Evolutionary conservation across 1,140 invertebrate species (phyloP), one percentile per base, ranked within the genome.

Genomic region (Conopomorpha cramerella): DNA sequence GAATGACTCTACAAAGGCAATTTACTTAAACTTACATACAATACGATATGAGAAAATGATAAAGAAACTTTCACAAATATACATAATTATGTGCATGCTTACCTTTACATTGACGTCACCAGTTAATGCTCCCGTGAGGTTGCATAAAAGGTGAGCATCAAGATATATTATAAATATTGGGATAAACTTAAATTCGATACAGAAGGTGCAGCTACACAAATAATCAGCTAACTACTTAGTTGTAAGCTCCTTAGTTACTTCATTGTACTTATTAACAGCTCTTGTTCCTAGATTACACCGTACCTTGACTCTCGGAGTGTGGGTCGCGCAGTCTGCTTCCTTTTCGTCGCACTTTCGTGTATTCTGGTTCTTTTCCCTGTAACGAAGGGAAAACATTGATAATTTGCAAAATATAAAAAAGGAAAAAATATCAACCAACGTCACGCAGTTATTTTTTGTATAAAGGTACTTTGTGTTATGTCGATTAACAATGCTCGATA

Each of bases 221-320:
- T 29, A 68, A 66, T 63, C 57, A 55, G 38, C 71, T 68, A 76
- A 63, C 71, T 72, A 76, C 71, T 51, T 60, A 62, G 59, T 57
- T 42, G 49, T 64, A 71, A 63, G 64, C 63, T 58, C 36, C 43
- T 41, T 35, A 18, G 8, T 32, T 14, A 28, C 23, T 6, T 16
- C 25, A 27, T 36, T 11, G 6, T 28, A 4, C 8, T 16, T 36
- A 36, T 16, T 13, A 29, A 28, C 32, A 33, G 14, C 43, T n/a
- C n/a, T n/a, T n/a, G n/a, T n/a, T n/a, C n/a, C n/a, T n/a, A n/a
- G n/a, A n/a, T n/a, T n/a, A n/a, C n/a, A 44, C 43, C 36, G 47
- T 81, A 89, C 88, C 88, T 87, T 89, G 87, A 57, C 87, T 89
- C 63, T 90, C 88, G 1, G 87, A 88, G 66, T 89, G 87, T 2